Evolutionary conservation across 2,797 vertebrate genomes (phyloP), one percentile per base, ranked within the genome.

Genomic region (Cebuella pygmaea): DNA sequence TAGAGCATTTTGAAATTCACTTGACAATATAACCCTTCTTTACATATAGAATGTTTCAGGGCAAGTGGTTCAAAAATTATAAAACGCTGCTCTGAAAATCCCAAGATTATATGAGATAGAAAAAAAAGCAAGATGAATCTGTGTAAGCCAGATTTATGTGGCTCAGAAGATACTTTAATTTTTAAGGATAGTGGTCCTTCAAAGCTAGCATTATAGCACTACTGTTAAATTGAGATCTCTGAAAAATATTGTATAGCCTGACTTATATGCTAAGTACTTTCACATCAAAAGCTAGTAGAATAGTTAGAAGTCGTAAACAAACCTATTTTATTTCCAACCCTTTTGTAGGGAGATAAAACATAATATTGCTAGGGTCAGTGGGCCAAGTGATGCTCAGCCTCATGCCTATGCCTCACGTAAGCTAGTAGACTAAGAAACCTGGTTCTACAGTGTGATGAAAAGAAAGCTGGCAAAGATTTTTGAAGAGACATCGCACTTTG

Each of bases 381-480:
- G 39, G n/a, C 17, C 20, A 11, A 27, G 10, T 72, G 72, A 70
- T 61, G 13, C 2, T 57, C 30, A 79, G 26, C 61, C 26, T 79
- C 27, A 59, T 0, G 30, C 50, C 67, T 72, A 55, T 5, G 36
- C 24, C 41, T 80, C 72, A 3, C 0, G 1, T 46, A 41, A 97
- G 52, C 26, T 27, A 27, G 41, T 11, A 50, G 27, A 81, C 39
- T 59, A 48, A 44, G 55, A 93, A 89, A 87, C 82, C 7, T 87
- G 57, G 14, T 27, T 70, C 26, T 36, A 87, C 17, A 50, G 48
- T 88, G 74, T 72, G 52, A 70, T 88, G 55, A 55, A 87, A 88
- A 92, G 67, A 90, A 82, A 93, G 10, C 48, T 92, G 78, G 41
- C 36, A 92, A 75, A 57, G 52, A 44, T 78, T 72, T 96, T 80